Percentiles rank a stretch among this genome's conserved stretches.
These are phyloP conservation scores for Pelecanoides urinatrix DNA, from an alignment of 2,113 vertebrate species.

Conservation along the genomic window DNA sequence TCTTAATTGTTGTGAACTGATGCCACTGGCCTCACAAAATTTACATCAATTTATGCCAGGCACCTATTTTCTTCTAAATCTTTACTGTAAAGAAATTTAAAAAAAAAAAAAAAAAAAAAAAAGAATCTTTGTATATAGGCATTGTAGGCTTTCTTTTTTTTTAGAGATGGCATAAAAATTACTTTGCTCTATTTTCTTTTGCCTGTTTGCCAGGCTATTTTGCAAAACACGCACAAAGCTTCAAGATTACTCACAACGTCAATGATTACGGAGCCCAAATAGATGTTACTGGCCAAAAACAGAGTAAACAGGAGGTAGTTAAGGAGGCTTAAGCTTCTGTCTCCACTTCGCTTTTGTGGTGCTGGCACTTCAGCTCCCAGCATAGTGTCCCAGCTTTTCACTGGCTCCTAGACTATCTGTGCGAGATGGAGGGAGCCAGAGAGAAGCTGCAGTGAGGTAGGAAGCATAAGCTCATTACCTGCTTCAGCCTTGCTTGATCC, in stretches of 20 bases:
- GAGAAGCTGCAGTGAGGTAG: not conserved
- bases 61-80: not conserved
- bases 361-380: slow-evolving; percentile 31
- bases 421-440: slow-evolving; percentile 32
- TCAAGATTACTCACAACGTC: not conserved
- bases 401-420: not conserved
- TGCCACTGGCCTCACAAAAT: not conserved
- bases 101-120: too few relatives aligned
- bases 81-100: not conserved
- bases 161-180: not conserved
- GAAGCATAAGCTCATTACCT: not conserved
- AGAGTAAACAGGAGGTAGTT: slow-evolving; percentile 36
- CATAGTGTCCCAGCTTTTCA: not conserved
- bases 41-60: not conserved
- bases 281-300: slow-evolving; percentile 14
- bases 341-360: slow-evolving; percentile 20
- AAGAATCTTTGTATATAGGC: not conserved
- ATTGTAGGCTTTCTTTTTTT: not conserved
- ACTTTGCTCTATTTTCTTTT: not conserved
- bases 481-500: not conserved
- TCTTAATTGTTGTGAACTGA: not conserved
- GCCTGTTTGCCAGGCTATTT: not conserved
- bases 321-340: slow-evolving; percentile 43
- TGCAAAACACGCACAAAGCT: slow-evolving; percentile 16
- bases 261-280: slow-evolving; percentile 21